A percentile compares a stretch with the other conserved stretches of the same genome.
Evolutionary conservation across 2,888 invertebrate genomes (phyloP).

Genomic region (Archips xylosteana): DNA sequence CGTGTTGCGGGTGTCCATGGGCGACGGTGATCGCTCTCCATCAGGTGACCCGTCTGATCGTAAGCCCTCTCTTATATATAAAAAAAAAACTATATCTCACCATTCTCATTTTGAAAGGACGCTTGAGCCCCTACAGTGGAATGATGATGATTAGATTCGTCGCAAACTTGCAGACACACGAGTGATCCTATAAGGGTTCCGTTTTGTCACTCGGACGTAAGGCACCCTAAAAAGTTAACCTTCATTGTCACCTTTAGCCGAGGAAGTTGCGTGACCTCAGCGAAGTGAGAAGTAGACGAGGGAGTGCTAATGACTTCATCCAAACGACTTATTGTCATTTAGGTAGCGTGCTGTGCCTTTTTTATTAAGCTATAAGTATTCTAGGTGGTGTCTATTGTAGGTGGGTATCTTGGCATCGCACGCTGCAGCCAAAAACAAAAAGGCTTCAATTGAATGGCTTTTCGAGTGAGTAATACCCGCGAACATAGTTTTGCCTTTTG

Average conservation of each 20-base stretch:
- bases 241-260: background rate
- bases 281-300: background rate
- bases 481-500: slow-evolving; percentile 15
- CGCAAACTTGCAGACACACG: no score
- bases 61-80: no score
- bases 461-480: slow-evolving; percentile 15
- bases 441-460: slow-evolving; percentile 34
- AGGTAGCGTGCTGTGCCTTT: background rate
- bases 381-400: background rate
- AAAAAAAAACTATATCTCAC: no score
- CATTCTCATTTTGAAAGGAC: no score
- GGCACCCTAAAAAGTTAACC: background rate
- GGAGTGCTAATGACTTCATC: slow-evolving; percentile 16
- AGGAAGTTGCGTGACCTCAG: slow-evolving; percentile 24
- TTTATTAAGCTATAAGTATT: background rate
- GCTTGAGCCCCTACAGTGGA: no score
- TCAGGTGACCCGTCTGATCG: no score
- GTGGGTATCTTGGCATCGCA: slow-evolving; percentile 14
- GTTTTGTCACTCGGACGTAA: no score
- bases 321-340: slow-evolving; percentile 8
- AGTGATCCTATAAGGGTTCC: no score
- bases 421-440: slow-evolving; percentile 32
- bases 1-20: no score
- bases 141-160: no score
- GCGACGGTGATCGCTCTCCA: no score